Conservation (phyloP, 2,797 vertebrate species). For the Anisognathus igniventris region DNA sequence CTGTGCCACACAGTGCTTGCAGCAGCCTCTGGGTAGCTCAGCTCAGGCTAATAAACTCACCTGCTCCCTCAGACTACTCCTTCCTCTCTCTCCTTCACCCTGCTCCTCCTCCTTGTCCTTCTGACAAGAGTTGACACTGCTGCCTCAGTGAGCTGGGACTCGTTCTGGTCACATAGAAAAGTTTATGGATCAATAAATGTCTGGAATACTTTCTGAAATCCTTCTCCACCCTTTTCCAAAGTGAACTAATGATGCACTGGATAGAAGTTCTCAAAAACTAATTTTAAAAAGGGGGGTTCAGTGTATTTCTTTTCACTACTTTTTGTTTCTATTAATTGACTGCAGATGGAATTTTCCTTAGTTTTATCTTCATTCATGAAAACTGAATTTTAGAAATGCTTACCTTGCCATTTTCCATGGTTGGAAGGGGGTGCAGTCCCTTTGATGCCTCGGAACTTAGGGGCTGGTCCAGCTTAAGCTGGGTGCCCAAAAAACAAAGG, state of each 20-base stretch:
- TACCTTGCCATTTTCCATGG: not conserved
- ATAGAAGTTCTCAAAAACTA: not conserved
- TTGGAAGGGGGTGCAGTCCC: not conserved
- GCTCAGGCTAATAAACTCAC: not conserved
- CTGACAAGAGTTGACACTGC: not conserved
- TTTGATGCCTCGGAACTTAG: rapidly evolving
- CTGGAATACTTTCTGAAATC: not conserved
- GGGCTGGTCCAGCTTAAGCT: not conserved
- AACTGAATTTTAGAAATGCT: not conserved
- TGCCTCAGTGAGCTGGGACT: not conserved
- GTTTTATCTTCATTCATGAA: not conserved
- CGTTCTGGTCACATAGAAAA: not conserved
- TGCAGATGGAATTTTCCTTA: not conserved
- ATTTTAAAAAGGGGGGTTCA: rapidly evolving
- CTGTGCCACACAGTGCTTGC: not conserved
- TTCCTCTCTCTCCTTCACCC: not conserved
- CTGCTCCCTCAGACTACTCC: not conserved
- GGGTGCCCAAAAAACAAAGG: not conserved
- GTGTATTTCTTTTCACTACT: not conserved
- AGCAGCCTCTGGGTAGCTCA: not conserved
- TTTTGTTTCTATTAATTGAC: not conserved
- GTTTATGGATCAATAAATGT: not conserved
- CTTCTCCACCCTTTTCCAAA: not conserved
- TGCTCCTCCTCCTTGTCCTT: not conserved
- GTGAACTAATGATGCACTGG: not conserved